Conservation (phyloP, 2,888 invertebrate species). For the Ferdinandea cuprea region DNA sequence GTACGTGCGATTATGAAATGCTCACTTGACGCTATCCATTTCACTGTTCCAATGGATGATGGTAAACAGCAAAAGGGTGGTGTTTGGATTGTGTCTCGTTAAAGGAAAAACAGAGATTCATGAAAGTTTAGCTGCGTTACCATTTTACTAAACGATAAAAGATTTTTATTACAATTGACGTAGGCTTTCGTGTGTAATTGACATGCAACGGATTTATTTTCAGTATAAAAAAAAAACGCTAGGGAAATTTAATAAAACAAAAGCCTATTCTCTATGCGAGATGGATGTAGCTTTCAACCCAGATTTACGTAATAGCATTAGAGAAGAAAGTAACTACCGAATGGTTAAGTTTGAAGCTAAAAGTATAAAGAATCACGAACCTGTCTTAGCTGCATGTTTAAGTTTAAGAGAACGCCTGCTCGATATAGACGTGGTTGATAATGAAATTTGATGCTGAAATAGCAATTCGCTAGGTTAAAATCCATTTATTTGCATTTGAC, state of each 20-base stretch:
- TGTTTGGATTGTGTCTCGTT: slow-evolving; percentile 2
- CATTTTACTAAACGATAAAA: slow-evolving; percentile 2
- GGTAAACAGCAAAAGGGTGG: slow-evolving; percentile 4
- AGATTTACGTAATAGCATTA: too few relatives aligned
- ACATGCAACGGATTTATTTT: neutral
- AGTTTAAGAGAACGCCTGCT: too few relatives aligned
- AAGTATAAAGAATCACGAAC: too few relatives aligned
- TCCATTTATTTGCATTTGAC: too few relatives aligned
- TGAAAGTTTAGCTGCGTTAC: slow-evolving; percentile 5
- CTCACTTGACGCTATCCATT: slow-evolving; percentile 35
- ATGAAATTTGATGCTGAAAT: too few relatives aligned
- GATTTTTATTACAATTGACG: slow-evolving; percentile 28
- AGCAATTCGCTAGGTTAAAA: too few relatives aligned
- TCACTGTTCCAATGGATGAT: slow-evolving; percentile 26
- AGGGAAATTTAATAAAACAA: too few relatives aligned
- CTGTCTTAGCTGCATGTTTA: too few relatives aligned
- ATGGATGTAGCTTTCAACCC: neutral
- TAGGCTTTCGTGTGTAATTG: slow-evolving; percentile 19
- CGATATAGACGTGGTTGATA: too few relatives aligned
- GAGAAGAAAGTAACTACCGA: too few relatives aligned
- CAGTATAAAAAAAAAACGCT: neutral
- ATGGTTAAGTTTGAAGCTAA: neutral
- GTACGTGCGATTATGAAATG: slow-evolving; percentile 54
- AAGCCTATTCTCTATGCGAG: too few relatives aligned
- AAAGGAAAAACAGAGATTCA: slow-evolving; percentile 8